Evolutionary conservation across 2,797 vertebrate species (phyloP).

Genomic region (Hyperoplus lanceolatus): DNA sequence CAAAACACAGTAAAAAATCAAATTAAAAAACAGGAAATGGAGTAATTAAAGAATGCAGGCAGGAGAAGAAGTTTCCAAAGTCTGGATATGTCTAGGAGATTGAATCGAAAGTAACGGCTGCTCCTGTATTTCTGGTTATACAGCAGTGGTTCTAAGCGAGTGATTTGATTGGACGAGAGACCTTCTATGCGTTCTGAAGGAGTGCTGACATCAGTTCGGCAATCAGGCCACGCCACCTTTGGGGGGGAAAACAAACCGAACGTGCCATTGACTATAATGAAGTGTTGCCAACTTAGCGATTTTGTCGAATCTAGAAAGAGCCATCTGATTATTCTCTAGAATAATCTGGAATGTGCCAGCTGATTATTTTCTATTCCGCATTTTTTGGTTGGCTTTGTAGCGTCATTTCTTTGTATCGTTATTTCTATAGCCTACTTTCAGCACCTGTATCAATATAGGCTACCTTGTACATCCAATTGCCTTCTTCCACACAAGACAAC

Average conservation of each 20-base stretch:
- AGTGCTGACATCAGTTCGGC: too few species aligned
- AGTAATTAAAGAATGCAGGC: not conserved
- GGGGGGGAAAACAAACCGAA: too few species aligned
- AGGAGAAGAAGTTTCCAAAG: slow-evolving; percentile 8
- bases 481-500: not conserved
- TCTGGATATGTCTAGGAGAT: not conserved
- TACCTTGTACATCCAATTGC: not conserved
- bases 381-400: not conserved
- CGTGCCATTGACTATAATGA: too few species aligned
- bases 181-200: too few species aligned
- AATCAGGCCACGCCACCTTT: too few species aligned
- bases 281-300: too few species aligned
- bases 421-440: not conserved
- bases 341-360: not conserved
- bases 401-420: not conserved
- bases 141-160: too few species aligned
- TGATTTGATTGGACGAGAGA: too few species aligned
- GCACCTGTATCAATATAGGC: not conserved
- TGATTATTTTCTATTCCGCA: not conserved
- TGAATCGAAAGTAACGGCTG: not conserved
- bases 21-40: not conserved
- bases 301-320: too few species aligned
- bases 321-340: not conserved
- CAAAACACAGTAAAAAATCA: not conserved
- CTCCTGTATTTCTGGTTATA: not conserved